Base-by-base conservation (phyloP, 2,797 vertebrate genomes). In the Carapus acus region DNA sequence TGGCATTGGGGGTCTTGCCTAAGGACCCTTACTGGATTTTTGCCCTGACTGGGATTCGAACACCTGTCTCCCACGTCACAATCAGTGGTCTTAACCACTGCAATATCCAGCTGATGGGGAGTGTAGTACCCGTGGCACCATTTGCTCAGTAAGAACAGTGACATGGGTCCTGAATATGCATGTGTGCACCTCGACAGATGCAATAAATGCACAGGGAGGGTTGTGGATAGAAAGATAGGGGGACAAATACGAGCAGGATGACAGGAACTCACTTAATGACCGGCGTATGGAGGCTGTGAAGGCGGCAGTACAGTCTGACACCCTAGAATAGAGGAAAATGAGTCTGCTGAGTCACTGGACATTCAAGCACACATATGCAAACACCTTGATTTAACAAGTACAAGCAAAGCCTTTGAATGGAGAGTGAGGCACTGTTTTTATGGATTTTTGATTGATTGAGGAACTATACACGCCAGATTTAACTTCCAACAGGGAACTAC, bases 301-400 rank as follows among this genome's bases (percentile, higher is more conserved):
- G 90, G 38, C 96, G 92, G 82, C 94, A 98, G 84, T 99, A 99
- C 29, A 99, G 88, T 69, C 96, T 90, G 73, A 99, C 93, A 24
- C 96, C 96, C 96, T 99, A 7, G 34, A 69, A 73, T 49, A 47
- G 22, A 68, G 59, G 57, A 76, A 65, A 73, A 52, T 18, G 7
- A 29, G 63, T 53, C 34, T 0, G 17, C 54, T 81, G 82, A 83
- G 54, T 83, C 78, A 84, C n/a, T 60, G 47, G 54, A 19, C n/a
- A 49, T 3, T 67, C 17, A 20, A 27, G 17, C 79, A 79, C 77
- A 62, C 72, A 36, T 15, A 36, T 15, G 14, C 16, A 49, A 3
- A 68, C 77, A 62, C 72, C 78, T 79, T 73, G 18, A 33, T 17
- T 65, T 73, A 79, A 76, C 73, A 73, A 65, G 71, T 62, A 71